Evolutionary conservation across 2,113 vertebrate species (phyloP), one percentile per base, ranked within the genome.

Genomic region (Microcebus lehilahytsara): DNA sequence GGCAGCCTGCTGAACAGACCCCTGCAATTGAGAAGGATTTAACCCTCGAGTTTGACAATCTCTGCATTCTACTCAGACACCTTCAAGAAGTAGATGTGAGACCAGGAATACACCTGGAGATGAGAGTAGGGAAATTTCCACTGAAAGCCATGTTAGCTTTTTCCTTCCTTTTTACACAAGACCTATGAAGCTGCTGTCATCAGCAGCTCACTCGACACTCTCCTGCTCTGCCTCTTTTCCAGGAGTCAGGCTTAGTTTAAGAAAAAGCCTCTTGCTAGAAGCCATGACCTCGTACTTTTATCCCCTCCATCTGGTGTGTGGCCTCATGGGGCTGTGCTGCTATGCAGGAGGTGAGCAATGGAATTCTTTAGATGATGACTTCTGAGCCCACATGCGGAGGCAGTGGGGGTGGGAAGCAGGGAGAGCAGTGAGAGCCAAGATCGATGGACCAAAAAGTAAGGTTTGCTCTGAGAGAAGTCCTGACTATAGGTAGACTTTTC

Each of bases 301-400:
- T 98, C 96, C 97, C 97, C 95, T 98, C 97, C 98, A 97, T 98
- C 97, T 98, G 98, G 97, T 95, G 97, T 97, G 96, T 5, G 87
- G 97, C 97, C 98, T 98, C 97, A 96, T 96, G 97, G 97, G 98
- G 98, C 96, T 96, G 78, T 97, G 96, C 96, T 97, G 97, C 97
- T 98, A 98, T 97, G 98, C 97, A 98, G 97, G 98, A 98, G 98
- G 97, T 98, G 97, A 98, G 97, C 96, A 97, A 19, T 96, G 97
- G 97, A 98, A 98, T 98, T 98, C 97, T 97, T 98, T 86, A 97
- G 98, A 98, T 98, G 98, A 97, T 97, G 97, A 97, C 97, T 98
- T 97, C 96, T 97, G 94, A 98, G 95, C 97, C 97, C 97, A 97
- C 98, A 98, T 98, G 97, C 91, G 74, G 98, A 98, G 98, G 87